Percentiles rank a stretch among this genome's conserved stretches.
Evolutionary conservation across 2,797 vertebrate genomes (phyloP).

Genomic region (Phalanger gymnotis): DNA sequence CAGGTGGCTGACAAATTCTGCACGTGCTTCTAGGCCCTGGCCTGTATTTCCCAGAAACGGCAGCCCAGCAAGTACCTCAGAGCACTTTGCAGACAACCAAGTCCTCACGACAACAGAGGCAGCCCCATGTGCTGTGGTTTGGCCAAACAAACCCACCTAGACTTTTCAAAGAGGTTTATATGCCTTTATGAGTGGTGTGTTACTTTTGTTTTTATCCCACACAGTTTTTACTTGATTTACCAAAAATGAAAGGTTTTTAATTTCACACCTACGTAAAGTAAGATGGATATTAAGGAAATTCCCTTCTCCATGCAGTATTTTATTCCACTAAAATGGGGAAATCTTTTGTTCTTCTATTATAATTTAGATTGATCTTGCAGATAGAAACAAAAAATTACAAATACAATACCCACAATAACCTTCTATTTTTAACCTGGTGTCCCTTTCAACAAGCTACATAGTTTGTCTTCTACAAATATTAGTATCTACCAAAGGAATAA

Average conservation of each 20-base stretch:
- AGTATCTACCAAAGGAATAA: neutral
- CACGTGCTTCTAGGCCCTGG: neutral
- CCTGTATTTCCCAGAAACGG: neutral
- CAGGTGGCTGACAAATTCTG: neutral
- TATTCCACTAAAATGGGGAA: constrained; percentile 40
- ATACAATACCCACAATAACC: neutral
- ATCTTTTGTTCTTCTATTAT: constrained; percentile 14
- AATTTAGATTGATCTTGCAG: neutral
- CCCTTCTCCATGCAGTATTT: neutral
- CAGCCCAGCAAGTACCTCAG: neutral
- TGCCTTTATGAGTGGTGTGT: rapidly evolving
- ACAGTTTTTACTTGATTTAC: neutral
- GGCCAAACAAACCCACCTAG: neutral
- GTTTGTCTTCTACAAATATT: neutral
- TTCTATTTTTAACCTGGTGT: neutral
- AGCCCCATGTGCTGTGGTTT: neutral
- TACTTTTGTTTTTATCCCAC: neutral
- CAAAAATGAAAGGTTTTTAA: constrained; percentile 54
- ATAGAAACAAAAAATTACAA: neutral
- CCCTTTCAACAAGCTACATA: neutral
- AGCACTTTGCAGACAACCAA: constrained; percentile 2
- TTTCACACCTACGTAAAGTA: constrained; percentile 22
- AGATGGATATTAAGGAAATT: constrained; percentile 42
- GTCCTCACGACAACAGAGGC: neutral
- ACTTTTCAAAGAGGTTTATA: constrained; percentile 34